phyloP scores from a whole-genome alignment of 1,140 invertebrate species.

The Apis florea region DNA sequence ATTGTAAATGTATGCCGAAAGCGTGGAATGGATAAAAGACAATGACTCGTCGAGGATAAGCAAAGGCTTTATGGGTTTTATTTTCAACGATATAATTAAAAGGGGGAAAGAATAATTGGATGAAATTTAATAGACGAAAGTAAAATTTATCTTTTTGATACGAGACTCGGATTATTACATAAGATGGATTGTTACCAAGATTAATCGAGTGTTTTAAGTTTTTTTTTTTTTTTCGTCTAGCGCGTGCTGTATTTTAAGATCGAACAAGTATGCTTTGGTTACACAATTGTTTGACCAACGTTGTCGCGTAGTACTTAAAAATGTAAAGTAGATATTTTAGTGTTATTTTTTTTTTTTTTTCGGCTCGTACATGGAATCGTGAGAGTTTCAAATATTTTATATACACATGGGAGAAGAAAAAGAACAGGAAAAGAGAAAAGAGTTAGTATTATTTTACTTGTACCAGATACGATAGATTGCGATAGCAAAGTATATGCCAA shows the following conservation, averaged over 20 bases:
- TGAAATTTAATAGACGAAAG: neutral
- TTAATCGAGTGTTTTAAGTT: neutral
- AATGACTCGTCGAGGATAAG: conserved; percentile 15
- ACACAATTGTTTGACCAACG: conserved; percentile 6
- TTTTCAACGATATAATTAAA: conserved; percentile 16
- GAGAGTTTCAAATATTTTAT: neutral
- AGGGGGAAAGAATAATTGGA: conserved; percentile 22
- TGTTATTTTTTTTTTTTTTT: neutral
- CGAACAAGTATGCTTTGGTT: neutral
- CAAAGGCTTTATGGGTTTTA: conserved; percentile 19
- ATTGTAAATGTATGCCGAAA: conserved; percentile 31
- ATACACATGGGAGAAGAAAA: neutral
- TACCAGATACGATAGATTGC: neutral
- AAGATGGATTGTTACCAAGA: neutral
- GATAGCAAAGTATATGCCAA: no score
- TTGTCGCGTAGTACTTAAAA: neutral
- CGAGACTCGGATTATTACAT: neutral
- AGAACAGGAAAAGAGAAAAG: neutral
- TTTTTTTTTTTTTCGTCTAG: no score
- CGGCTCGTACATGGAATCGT: neutral
- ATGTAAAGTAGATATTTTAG: neutral
- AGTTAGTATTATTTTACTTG: neutral
- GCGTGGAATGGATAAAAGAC: conserved; percentile 1
- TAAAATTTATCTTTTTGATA: no score
- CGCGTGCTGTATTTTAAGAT: neutral